Evolutionary conservation across 2,888 invertebrate species (phyloP), one percentile per base, ranked within the genome.

Genomic region (Napeogenes sylphis): DNA sequence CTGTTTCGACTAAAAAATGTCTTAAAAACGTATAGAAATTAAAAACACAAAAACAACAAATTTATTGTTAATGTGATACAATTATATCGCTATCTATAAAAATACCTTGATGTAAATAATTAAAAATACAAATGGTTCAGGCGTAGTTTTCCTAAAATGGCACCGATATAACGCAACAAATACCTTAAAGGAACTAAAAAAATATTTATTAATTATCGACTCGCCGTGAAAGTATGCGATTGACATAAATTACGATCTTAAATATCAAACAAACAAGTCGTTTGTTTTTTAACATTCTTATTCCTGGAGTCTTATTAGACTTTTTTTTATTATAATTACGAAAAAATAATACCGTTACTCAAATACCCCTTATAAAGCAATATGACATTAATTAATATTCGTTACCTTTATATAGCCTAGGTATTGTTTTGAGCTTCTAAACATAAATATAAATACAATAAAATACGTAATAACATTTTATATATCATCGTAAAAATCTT

Each of bases 81-180:
- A 61, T 61, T 61, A 59, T 56, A 46, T 59, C 55, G 47, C n/a
- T 30, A 30, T 45, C 58, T 45, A 56, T 60, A 64, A 61, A 64
- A 62, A 47, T 33, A 35, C 51, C n/a, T 51, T 32, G 54, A 54
- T 42, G 46, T 42, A 4, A 45, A 45, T n/a, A 57, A 53, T 21
- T 21, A 21, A 21, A 21, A 21, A 21, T 21, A 21, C 21, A 14
- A 60, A 54, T 33, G 60, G 57, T 54, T 46, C 55, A 30, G 8
- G 57, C 51, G 13, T 33, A 47, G 51, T 35, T 51, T 47, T 33
- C 55, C 42, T 64, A 58, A 57, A 58, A 58, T 57, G 60, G 46
- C 21, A 32, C 38, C 8, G 33, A 38, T 2, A 59, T 38, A 63
- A 51, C 35, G 59, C 57, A 54, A 45, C 45, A 45, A 45, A 46